phyloP scores from a whole-genome alignment of 2,113 vertebrate genomes.

The Gallinago undulata region DNA sequence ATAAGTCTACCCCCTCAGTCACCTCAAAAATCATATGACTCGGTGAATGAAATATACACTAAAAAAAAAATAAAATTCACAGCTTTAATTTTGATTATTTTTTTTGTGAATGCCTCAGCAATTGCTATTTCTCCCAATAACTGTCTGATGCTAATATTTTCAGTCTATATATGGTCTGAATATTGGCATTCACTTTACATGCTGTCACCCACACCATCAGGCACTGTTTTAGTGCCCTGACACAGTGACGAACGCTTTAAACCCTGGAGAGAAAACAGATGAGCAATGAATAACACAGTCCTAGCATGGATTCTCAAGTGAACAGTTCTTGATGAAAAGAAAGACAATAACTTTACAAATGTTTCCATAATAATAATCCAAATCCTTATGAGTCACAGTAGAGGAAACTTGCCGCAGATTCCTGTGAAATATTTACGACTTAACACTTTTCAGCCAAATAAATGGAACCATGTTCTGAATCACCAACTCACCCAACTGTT shows the following conservation, averaged over 20 bases:
- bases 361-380: neutral
- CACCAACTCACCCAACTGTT: neutral
- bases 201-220: neutral
- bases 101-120: neutral
- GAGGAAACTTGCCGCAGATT: neutral
- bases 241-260: neutral
- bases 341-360: conserved; percentile 7
- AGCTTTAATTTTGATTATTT: neutral
- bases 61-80: neutral
- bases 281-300: neutral
- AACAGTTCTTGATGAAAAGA: neutral
- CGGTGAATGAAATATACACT: neutral
- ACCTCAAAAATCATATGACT: neutral
- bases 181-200: neutral
- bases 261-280: neutral
- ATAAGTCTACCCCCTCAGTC: neutral
- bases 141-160: neutral
- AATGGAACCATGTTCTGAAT: neutral
- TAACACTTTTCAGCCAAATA: neutral
- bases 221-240: neutral
- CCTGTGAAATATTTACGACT: neutral
- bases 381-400: neutral
- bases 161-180: neutral
- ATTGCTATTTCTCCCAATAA: neutral
- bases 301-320: neutral